Percentiles rank a stretch among this genome's conserved stretches.
phyloP scores from a whole-genome alignment of 2,888 invertebrate species.

The Hermaeophaga mercurialis region DNA sequence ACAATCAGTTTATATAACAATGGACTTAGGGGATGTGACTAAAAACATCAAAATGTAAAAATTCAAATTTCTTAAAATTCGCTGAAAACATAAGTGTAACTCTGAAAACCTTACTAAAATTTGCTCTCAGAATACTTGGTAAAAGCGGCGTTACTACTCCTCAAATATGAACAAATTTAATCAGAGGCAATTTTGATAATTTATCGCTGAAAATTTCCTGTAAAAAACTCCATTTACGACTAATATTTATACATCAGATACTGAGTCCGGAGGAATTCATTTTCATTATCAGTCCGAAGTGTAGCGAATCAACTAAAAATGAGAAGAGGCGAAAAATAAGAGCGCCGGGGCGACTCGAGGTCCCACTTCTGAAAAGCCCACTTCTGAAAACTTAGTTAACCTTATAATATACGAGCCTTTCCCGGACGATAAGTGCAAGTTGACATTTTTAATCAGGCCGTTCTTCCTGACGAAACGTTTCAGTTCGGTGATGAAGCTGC shows the following conservation, averaged over 20 bases:
- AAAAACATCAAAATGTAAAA: no score
- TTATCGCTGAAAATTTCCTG: slow-evolving; percentile 12
- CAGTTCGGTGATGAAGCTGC: slow-evolving; percentile 49
- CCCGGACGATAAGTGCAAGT: slow-evolving; percentile 40
- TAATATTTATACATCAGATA: slow-evolving; percentile 16
- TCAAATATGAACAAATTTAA: no score
- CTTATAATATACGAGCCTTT: slow-evolving; percentile 36
- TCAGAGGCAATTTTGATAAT: not conserved
- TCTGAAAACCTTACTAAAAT: no score
- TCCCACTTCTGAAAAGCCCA: slow-evolving; percentile 12
- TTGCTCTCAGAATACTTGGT: no score
- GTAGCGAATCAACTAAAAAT: slow-evolving; percentile 4
- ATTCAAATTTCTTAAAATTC: no score
- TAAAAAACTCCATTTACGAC: slow-evolving; percentile 3
- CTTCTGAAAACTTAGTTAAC: slow-evolving; percentile 33
- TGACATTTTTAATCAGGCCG: slow-evolving; percentile 44
- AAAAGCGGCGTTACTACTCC: no score
- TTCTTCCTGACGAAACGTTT: slow-evolving; percentile 34
- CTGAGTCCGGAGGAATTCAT: slow-evolving; percentile 8
- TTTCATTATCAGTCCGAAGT: slow-evolving; percentile 10
- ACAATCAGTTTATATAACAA: no score
- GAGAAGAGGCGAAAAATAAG: not conserved
- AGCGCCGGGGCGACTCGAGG: not conserved
- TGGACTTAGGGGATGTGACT: no score
- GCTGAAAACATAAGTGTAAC: no score